Evolutionary conservation across 2,797 vertebrate species (phyloP).

Genomic region (Austrolebias charrua): DNA sequence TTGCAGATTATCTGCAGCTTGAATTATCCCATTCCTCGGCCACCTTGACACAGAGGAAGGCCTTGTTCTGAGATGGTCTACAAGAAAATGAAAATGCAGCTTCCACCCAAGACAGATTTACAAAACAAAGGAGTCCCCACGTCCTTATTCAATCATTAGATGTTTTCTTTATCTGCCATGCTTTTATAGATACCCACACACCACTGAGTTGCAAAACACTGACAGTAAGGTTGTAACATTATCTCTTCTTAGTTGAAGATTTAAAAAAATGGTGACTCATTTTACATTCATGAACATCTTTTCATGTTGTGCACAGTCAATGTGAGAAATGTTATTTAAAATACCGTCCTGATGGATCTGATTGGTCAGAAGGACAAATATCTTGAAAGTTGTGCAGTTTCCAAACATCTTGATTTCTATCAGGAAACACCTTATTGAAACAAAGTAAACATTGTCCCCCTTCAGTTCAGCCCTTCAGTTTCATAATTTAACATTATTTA

Average conservation of each 20-base stretch:
- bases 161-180: neutral
- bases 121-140: constrained; percentile 13
- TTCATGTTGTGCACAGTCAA: neutral
- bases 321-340: no score
- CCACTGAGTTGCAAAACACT: neutral
- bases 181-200: no score
- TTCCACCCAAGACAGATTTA: constrained; percentile 9
- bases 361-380: no score
- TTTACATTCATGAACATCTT: neutral
- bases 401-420: neutral
- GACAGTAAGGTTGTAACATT: no score
- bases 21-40: constrained; percentile 54
- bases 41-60: constrained; percentile 49
- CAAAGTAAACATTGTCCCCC: no score
- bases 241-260: no score
- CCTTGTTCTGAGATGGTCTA: constrained; percentile 59
- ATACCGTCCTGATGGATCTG: neutral
- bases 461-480: no score
- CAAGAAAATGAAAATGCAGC: constrained; percentile 42
- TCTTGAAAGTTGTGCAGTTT: neutral
- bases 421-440: neutral
- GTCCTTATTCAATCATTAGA: neutral
- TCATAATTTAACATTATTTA: no score
- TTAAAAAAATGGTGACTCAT: neutral
- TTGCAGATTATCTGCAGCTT: constrained; percentile 56